Evolutionary conservation across 2,888 invertebrate genomes (phyloP).

Genomic region (Orthonevra nobilis): DNA sequence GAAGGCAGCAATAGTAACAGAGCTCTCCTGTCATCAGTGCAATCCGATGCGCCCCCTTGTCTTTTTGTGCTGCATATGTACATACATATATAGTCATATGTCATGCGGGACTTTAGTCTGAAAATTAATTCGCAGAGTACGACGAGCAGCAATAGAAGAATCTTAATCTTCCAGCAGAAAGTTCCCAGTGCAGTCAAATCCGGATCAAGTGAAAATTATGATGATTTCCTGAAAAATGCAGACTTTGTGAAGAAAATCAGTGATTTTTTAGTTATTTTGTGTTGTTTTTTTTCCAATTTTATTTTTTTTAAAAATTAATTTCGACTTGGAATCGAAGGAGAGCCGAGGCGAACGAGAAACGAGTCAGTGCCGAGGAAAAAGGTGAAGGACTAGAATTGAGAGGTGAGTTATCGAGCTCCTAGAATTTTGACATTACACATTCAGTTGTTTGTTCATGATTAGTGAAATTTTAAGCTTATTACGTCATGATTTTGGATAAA

Average conservation of each 20-base stretch:
- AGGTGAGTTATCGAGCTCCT: conserved; percentile 24
- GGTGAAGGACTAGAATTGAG: conserved; percentile 3
- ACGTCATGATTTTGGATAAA: conserved; percentile 28
- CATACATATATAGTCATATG: too few species aligned
- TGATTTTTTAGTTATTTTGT: too few species aligned
- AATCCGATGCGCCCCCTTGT: conserved; percentile 44
- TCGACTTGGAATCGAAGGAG: conserved; percentile 10
- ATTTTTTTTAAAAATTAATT: conserved; percentile 9
- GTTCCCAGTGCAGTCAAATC: background rate
- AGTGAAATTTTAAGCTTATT: conserved; percentile 13
- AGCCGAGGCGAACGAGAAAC: background rate
- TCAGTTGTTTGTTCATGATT: background rate
- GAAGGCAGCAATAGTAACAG: conserved; percentile 24
- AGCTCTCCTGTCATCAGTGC: background rate
- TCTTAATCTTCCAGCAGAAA: background rate
- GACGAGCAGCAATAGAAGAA: background rate
- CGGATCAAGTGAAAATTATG: background rate
- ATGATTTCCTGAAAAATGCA: conserved; percentile 48
- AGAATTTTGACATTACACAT: background rate
- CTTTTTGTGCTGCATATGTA: too few species aligned
- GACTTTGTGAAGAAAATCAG: conserved; percentile 28
- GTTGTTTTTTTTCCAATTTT: conserved; percentile 5
- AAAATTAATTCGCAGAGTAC: conserved; percentile 14
- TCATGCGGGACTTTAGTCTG: conserved; percentile 21
- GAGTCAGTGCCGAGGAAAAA: background rate